phyloP scores from a whole-genome alignment of 2,888 invertebrate genomes.

The Acanthosepion lycidas region DNA sequence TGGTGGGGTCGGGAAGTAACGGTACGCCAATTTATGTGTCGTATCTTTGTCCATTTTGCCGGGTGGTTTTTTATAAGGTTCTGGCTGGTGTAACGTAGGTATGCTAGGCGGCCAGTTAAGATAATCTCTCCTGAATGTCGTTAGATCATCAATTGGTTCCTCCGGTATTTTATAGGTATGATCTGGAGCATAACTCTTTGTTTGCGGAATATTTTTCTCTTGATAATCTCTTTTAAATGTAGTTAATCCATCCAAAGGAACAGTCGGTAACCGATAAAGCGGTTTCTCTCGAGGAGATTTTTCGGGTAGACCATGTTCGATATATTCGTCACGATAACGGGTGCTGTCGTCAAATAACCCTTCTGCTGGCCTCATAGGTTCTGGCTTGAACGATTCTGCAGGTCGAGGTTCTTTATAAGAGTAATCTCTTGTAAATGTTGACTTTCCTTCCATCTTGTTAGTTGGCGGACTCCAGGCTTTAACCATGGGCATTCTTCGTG shows the following conservation, averaged over 20 bases:
- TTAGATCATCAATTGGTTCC: background rate
- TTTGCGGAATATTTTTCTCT: background rate
- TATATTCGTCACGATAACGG: background rate
- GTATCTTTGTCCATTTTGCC: constrained; percentile 38
- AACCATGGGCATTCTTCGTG: background rate
- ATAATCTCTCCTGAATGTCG: constrained; percentile 38
- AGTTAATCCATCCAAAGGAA: background rate
- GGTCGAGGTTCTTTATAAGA: background rate
- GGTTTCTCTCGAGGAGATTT: background rate
- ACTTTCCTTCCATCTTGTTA: background rate
- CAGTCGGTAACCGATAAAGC: background rate
- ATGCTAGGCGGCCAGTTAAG: background rate
- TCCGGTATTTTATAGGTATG: background rate
- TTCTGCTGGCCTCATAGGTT: background rate
- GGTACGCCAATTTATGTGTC: background rate
- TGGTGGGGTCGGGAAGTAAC: background rate
- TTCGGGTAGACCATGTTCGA: background rate
- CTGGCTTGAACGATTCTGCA: background rate
- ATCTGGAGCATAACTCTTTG: background rate
- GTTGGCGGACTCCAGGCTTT: background rate
- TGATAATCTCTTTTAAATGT: background rate
- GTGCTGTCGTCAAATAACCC: background rate
- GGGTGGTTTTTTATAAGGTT: background rate
- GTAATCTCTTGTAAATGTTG: constrained; percentile 4
- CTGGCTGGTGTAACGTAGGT: background rate